Evolutionary conservation across 1,140 invertebrate species (phyloP).

Genomic region (Copidosoma floridanum): DNA sequence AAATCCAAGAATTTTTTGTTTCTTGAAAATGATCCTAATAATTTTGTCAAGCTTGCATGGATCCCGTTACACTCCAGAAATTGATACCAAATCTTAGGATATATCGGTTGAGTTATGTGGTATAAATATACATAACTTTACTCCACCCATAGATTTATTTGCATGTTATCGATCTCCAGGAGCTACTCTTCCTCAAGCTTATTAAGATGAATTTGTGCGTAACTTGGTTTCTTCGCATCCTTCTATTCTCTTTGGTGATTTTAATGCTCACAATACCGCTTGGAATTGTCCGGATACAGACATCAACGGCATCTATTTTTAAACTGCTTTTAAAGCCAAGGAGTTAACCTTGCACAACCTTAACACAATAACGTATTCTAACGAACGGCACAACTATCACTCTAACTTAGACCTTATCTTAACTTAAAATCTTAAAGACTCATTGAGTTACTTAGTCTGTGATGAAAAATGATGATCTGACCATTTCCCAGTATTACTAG

Average conservation of each 20-base stretch:
- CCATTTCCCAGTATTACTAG: not conserved
- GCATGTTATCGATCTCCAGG: not conserved
- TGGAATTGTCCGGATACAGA: not conserved
- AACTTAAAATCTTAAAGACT: not conserved
- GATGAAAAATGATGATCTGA: not conserved
- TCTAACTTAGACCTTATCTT: not conserved
- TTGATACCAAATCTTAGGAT: no score
- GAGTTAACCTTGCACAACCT: not conserved
- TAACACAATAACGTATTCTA: not conserved
- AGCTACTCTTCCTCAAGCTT: not conserved
- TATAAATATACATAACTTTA: no score
- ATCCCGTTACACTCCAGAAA: no score
- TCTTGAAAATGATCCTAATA: no score
- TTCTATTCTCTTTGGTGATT: not conserved
- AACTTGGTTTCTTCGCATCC: not conserved
- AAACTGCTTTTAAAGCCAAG: not conserved
- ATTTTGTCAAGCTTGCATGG: no score
- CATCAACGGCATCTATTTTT: not conserved
- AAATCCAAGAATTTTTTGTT: no score
- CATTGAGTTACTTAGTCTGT: not conserved
- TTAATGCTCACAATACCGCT: not conserved
- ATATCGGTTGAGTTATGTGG: no score
- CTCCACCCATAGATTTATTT: not conserved
- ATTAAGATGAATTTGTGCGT: not conserved
- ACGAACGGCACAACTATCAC: not conserved